Percentiles rank a stretch among this genome's conserved stretches.
These are phyloP conservation scores for Benthosema pterotum DNA, from an alignment of 2,797 vertebrate species.

Conservation along the genomic window DNA sequence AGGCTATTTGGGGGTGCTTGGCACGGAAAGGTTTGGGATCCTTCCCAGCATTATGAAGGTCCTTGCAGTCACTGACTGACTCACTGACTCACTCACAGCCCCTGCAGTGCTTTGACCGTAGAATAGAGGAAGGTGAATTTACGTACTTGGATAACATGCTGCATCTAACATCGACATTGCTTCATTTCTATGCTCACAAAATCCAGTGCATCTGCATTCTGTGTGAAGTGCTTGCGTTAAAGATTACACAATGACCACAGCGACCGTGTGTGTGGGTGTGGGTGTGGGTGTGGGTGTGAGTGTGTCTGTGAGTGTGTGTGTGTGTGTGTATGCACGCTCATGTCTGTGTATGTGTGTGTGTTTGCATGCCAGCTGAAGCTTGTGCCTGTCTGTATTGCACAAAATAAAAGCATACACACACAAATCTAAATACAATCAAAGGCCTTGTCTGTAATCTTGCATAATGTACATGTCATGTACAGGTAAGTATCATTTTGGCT, in stretches of 20 bases:
- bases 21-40: too few relatives aligned
- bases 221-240: conserved; percentile 18
- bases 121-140: conserved; percentile 23
- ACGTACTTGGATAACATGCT: conserved; percentile 23
- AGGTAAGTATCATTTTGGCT: conserved; percentile 3
- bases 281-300: not conserved
- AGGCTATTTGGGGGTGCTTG: too few relatives aligned
- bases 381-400: conserved; percentile 1
- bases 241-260: not conserved
- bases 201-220: conserved; percentile 24
- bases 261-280: too few relatives aligned
- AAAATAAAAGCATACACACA: too few relatives aligned
- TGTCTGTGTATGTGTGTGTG: conserved; percentile 17
- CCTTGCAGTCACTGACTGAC: conserved; percentile 9
- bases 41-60: too few relatives aligned
- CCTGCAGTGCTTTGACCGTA: conserved; percentile 11
- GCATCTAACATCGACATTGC: conserved; percentile 6
- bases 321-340: conserved; percentile 26
- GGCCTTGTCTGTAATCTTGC: conserved; percentile 11
- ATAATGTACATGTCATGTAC: not conserved
- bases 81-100: conserved; percentile 2
- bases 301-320: conserved; percentile 28
- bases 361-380: not conserved
- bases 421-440: not conserved
- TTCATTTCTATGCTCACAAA: conserved; percentile 20